Evolutionary conservation across 1,140 invertebrate genomes (phyloP).

Genomic region (Mylabris phalerata): DNA sequence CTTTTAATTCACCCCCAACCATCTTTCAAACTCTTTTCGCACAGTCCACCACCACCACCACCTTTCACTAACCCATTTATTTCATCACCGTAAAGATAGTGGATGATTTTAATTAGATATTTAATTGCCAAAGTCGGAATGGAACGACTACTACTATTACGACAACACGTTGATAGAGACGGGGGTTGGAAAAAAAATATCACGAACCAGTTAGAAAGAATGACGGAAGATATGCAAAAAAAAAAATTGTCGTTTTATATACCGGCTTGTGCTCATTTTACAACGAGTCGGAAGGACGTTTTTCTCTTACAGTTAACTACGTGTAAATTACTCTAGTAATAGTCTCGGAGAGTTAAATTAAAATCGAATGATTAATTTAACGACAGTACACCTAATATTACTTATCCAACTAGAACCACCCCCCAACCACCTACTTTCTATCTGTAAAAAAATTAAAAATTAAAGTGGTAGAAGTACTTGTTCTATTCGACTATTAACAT

Average conservation of each 20-base stretch:
- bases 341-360: conserved; percentile 27
- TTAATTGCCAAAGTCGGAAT: conserved; percentile 28
- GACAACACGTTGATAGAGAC: too few relatives aligned
- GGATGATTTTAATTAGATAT: conserved; percentile 34
- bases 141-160: too few relatives aligned
- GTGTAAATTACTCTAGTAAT: conserved; percentile 31
- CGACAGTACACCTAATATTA: conserved; percentile 7
- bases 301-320: conserved; percentile 31
- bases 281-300: conserved; percentile 13
- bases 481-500: too few relatives aligned
- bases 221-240: neutral
- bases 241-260: conserved; percentile 23
- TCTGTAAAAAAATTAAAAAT: too few relatives aligned
- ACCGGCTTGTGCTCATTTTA: conserved; percentile 19
- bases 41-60: too few relatives aligned
- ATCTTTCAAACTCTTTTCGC: too few relatives aligned
- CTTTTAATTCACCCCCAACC: too few relatives aligned
- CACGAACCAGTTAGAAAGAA: too few relatives aligned
- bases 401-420: conserved; percentile 20
- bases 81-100: conserved; percentile 21
- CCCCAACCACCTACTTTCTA: neutral
- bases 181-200: neutral
- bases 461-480: too few relatives aligned
- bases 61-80: too few relatives aligned
- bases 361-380: conserved; percentile 35